Evolutionary conservation across 2,888 invertebrate species (phyloP).

Genomic region (Orchesella flavescens): DNA sequence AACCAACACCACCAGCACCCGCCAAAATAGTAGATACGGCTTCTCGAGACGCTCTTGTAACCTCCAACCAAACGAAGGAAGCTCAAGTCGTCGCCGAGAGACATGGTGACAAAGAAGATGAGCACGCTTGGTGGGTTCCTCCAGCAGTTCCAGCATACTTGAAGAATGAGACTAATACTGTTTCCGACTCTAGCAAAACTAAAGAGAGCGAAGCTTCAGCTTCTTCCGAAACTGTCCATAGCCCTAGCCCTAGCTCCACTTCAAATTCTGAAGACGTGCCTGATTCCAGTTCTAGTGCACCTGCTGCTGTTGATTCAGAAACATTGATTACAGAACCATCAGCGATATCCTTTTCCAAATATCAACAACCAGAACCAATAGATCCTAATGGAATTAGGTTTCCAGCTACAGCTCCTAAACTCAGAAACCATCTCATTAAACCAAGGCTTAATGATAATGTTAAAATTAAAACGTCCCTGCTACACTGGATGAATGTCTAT

Average conservation of each 20-base stretch:
- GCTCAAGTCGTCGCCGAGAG: no score
- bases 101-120: background rate
- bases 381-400: slow-evolving; percentile 44
- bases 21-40: no score
- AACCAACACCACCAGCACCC: no score
- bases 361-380: slow-evolving; percentile 47
- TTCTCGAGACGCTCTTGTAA: no score
- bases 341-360: slow-evolving; percentile 12
- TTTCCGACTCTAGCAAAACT: background rate
- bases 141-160: slow-evolving; percentile 29
- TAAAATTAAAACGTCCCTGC: background rate
- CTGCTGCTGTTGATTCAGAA: background rate
- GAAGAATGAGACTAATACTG: no score
- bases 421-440: slow-evolving; percentile 20
- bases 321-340: background rate
- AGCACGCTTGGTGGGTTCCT: slow-evolving; percentile 34
- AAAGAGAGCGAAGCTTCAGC: background rate
- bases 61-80: no score
- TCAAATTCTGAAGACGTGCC: background rate
- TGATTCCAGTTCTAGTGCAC: no score
- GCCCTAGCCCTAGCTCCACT: no score
- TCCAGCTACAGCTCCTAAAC: slow-evolving; percentile 8
- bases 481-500: slow-evolving; percentile 2
- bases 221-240: no score
- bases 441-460: slow-evolving; percentile 27